Base-by-base conservation (phyloP, 2,888 invertebrate genomes). In the Clitarchus hookeri region DNA sequence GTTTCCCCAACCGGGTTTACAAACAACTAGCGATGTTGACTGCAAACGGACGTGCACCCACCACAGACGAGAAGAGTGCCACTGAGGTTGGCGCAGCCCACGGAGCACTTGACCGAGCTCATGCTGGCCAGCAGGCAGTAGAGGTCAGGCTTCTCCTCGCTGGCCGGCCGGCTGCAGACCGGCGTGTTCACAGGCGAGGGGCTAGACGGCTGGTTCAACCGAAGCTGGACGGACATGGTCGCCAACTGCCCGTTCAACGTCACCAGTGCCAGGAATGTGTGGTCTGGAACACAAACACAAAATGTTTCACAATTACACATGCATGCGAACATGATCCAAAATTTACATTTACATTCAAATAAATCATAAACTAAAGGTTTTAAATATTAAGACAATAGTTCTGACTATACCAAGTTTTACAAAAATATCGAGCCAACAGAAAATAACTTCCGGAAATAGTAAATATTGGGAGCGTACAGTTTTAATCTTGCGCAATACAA, bases 11-110 rank as follows among this genome's bases (percentile, higher is more conserved):
- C n/a, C n/a, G n/a, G n/a, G n/a, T n/a, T n/a, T n/a, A n/a, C n/a
- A n/a, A n/a, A n/a, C 16, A 6, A 16, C 27, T n/a, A 54, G 36
- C 9, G 27, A 23, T 27, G 84, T n/a, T 44, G 1, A 8, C 78
- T 85, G 11, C 9, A 77, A 78, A 91, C 36, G 36, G 36, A 36
- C 4, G 8, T 16, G 65, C 19, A 65, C 93, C 92, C 92, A 94
- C 96, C 97, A 92, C 96, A 96, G 87, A 96, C 96, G 88, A 97
- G 92, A 84, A 97, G 93, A 84, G 94, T 94, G 83, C 94, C 94
- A 88, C 94, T 93, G 87, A 96, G 92, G 90, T 94, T 94, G 79
- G 95, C 96, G 87, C 95, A 94, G 86, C 97, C 97, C 86, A 95
- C 94, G 85, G 96, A 95, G 92, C 96, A 96, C 88, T 97, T 94